Base-by-base conservation (phyloP, 2,113 vertebrate genomes). In the Symphodus melops region DNA sequence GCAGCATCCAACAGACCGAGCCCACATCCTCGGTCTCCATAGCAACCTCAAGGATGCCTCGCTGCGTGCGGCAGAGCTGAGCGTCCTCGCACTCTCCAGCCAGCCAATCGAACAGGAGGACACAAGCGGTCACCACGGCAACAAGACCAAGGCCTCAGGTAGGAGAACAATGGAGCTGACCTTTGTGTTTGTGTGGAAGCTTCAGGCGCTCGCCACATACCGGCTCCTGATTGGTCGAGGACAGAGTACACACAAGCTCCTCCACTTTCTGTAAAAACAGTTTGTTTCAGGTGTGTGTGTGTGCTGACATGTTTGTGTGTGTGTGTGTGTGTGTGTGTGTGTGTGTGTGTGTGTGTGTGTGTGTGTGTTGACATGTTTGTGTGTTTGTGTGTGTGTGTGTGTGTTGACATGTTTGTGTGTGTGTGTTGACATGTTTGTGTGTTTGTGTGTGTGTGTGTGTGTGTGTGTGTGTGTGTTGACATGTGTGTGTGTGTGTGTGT, bases 101-200 rank as follows among this genome's bases (percentile, higher is more conserved):
- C 93, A 93, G 71, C 92, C 93, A 46, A 87, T 93, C 4, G 91
- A 93, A 69, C 88, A 91, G 11, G 92, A 93, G 74, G 90, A 93
- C 33, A 53, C 77, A 39, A 79, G 69, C 20, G 51, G 72, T 23
- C 86, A 72, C 68, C 64, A 83, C 0, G 73, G 90, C 62, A 72
- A 88, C 82, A 93, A 92, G 71, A 78, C 70, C 66, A 94, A 93
- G 75, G 67, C 87, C 53, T 70, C 84, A 3, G 81, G 85, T 86
- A 81, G 77, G 59, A 20, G 33, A 44, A 33, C 19, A 46, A n/a
- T 4, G 46, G 51, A 3, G 25, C 33, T 28, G 46, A 78, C 62
- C 66, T 46, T 41, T 11, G 9, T 25, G 25, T 25, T 25, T 25
- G 25, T 25, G 25, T 25, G 25, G 25, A 25, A 25, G 28, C 5